Evolutionary conservation across 2,797 vertebrate genomes (phyloP).

Genomic region (Lophotriccus pileatus): DNA sequence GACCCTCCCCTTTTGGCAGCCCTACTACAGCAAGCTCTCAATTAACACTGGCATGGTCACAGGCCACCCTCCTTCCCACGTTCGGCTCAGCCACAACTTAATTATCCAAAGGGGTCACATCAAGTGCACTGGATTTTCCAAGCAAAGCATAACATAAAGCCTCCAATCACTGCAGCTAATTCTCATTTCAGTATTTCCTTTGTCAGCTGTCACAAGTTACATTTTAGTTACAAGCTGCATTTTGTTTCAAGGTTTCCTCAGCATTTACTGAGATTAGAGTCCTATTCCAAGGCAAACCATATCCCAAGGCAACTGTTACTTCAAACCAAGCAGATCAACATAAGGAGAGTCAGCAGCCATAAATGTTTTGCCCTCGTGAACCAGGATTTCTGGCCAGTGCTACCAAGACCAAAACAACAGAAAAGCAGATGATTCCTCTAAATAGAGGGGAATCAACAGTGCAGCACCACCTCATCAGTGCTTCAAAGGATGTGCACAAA

Average conservation of each 20-base stretch:
- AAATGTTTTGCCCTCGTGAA: not conserved
- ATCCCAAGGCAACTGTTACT: not conserved
- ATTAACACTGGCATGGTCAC: not conserved
- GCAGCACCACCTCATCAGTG: not conserved
- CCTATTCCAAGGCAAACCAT: not conserved
- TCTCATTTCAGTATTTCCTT: not conserved
- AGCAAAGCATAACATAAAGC: not conserved
- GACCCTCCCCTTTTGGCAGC: not conserved
- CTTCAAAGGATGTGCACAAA: not conserved
- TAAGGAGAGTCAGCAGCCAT: not conserved
- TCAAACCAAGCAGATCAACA: not conserved
- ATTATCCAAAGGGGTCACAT: slow-evolving; percentile 1
- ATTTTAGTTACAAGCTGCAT: not conserved
- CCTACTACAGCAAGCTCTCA: not conserved
- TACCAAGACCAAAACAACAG: not conserved
- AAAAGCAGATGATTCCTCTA: not conserved
- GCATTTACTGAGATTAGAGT: not conserved
- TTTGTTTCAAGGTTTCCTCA: slow-evolving; percentile 1
- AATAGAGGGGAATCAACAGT: not conserved
- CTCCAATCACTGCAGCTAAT: not conserved
- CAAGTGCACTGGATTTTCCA: not conserved
- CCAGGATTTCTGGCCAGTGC: not conserved
- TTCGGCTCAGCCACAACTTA: not conserved
- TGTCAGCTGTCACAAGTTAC: not conserved
- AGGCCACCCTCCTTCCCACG: not conserved